phyloP scores from a whole-genome alignment of 2,113 vertebrate species.

The Sporophila hypoxantha region DNA sequence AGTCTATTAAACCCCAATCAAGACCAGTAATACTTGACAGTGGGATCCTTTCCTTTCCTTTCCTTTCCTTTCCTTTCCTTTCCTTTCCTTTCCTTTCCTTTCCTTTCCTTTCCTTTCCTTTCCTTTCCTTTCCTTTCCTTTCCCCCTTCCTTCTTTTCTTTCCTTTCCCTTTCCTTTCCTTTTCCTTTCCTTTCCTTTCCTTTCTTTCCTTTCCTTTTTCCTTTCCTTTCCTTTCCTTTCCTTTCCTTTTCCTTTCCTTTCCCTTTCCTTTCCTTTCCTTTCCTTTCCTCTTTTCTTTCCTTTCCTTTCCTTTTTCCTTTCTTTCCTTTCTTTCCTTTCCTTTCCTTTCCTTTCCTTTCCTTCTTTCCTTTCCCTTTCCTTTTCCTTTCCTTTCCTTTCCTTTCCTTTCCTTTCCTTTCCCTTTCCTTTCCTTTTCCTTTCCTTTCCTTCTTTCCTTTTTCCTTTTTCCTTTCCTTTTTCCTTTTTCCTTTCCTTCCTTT shows the following conservation, averaged over 20 bases:
- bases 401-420: not conserved
- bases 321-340: not conserved
- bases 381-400: not conserved
- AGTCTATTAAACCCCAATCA: not conserved
- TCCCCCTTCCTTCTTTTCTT: not conserved
- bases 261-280: not conserved
- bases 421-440: not conserved
- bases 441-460: no score
- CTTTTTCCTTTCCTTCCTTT: not conserved
- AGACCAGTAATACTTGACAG: not conserved
- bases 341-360: not conserved
- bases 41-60: not conserved
- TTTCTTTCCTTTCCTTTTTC: not conserved
- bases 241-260: not conserved
- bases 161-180: no score
- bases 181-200: not conserved
- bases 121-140: no score
- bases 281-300: not conserved
- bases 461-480: not conserved
- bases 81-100: not conserved
- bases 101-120: not conserved
- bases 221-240: not conserved
- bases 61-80: not conserved
- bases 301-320: not conserved
- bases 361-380: not conserved